These are phyloP conservation scores for Aphodius sticticus DNA, from an alignment of 2,888 invertebrate species.

Conservation along the genomic window DNA sequence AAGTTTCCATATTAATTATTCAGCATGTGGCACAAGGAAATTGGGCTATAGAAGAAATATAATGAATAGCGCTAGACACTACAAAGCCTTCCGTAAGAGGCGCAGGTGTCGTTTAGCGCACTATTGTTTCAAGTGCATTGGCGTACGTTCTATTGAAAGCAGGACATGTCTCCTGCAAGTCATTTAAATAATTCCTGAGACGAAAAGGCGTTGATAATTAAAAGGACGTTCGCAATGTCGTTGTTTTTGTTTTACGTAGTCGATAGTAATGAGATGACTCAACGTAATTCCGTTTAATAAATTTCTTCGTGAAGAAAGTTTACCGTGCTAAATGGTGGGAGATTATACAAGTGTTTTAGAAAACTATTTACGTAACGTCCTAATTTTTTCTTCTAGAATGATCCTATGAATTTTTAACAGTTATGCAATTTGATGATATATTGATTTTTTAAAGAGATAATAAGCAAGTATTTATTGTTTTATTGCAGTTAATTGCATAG, in stretches of 20 bases:
- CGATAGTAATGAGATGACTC: neutral
- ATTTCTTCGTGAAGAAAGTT: neutral
- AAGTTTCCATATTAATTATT: neutral
- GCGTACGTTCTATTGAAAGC: neutral
- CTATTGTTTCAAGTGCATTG: neutral
- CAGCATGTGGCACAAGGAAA: neutral
- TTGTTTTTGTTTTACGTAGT: neutral
- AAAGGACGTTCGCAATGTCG: neutral
- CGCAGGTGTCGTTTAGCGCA: neutral
- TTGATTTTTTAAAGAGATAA: neutral
- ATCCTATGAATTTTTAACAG: neutral
- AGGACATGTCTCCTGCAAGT: neutral
- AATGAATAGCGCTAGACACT: neutral
- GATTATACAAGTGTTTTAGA: neutral
- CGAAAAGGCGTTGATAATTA: neutral
- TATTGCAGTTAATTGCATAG: conserved; percentile 4
- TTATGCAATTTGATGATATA: neutral
- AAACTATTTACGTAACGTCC: neutral
- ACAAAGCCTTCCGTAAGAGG: neutral
- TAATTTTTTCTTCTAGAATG: neutral
- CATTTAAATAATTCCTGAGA: neutral
- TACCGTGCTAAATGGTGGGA: neutral
- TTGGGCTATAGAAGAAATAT: neutral
- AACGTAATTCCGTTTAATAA: neutral
- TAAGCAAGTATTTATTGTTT: neutral